Percentiles rank a stretch among this genome's conserved stretches.
Evolutionary conservation across 2,113 vertebrate species (phyloP).

Genomic region (Pantherophis guttatus): DNA sequence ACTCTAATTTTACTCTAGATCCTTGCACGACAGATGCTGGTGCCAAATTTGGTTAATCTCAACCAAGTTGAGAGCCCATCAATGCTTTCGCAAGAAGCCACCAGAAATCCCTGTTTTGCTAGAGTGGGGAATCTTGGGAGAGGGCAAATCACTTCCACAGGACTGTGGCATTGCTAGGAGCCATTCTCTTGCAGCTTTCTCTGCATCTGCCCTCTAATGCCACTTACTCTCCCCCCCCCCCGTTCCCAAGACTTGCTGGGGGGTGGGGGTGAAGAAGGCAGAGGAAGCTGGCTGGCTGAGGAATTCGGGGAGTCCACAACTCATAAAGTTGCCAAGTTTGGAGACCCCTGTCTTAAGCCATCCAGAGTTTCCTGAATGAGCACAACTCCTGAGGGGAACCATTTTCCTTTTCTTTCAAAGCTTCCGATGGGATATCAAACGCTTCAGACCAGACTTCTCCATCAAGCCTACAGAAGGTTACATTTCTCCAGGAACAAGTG

Average conservation of each 20-base stretch:
- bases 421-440: conserved; percentile 79
- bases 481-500: conserved; percentile 75
- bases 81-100: background rate
- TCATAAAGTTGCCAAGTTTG: background rate
- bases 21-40: background rate
- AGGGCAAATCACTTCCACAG: background rate
- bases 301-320: background rate
- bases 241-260: background rate
- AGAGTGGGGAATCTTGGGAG: background rate
- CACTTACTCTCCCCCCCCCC: accelerated
- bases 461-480: conserved; percentile 79
- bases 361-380: background rate
- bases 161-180: background rate
- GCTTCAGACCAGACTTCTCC: conserved; percentile 74
- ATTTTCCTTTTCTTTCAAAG: conserved; percentile 57
- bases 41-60: background rate
- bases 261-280: background rate
- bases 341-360: too few species aligned
- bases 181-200: background rate
- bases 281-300: background rate
- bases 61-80: background rate
- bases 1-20: background rate
- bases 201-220: background rate
- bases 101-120: background rate
- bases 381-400: background rate